Base-by-base conservation (phyloP, 2,888 invertebrate species). In the Euplagia quadripunctaria region DNA sequence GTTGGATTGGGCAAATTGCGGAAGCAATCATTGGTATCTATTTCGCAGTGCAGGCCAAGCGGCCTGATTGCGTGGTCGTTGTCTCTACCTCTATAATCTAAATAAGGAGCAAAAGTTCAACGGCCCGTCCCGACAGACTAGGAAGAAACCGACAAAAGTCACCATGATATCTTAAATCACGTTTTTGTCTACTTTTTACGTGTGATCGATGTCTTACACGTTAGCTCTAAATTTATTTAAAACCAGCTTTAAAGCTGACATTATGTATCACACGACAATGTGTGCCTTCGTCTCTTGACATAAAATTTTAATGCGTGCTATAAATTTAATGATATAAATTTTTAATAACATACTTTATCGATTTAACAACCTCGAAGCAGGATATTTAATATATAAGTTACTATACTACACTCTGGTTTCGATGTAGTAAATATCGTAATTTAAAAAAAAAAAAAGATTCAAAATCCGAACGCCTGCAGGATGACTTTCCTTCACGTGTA, bases 71-170 rank as follows among this genome's bases (percentile, higher is more conserved):
- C 90, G 90, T 89, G 92, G 92, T 91, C 92, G 90, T 88, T 92
- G 94, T 94, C 93, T 94, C 92, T 90, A 94, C 93, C 93, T 90
- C 93, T 94, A 94, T 93, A 94, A 93, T 95, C 95, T 96, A 95
- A 95, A 95, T 96, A 96, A 96, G 95, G 95, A 94, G 93, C 95
- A 94, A 93, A 94, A 94, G 95, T 95, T 96, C 95, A 94, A 94
- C 90, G 95, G 90, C 94, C 91, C 91, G 89, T 83, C 88, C 88
- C 91, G 86, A 85, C 86, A 86, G 86, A 92, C 92, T 90, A 92
- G 89, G 88, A 92, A 92, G 90, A 92, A 91, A 90, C 72, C 76
- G 86, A 87, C 87, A 88, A 88, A 89, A 89, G 89, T 91, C 90
- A 91, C 85, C 87, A 88, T 75, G 76, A 66, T 77, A 81, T 81